Percentiles rank a stretch among this genome's conserved stretches.
These are phyloP conservation scores for Sminthopsis crassicaudata DNA, from an alignment of 2,113 vertebrate genomes.

Conservation along the genomic window DNA sequence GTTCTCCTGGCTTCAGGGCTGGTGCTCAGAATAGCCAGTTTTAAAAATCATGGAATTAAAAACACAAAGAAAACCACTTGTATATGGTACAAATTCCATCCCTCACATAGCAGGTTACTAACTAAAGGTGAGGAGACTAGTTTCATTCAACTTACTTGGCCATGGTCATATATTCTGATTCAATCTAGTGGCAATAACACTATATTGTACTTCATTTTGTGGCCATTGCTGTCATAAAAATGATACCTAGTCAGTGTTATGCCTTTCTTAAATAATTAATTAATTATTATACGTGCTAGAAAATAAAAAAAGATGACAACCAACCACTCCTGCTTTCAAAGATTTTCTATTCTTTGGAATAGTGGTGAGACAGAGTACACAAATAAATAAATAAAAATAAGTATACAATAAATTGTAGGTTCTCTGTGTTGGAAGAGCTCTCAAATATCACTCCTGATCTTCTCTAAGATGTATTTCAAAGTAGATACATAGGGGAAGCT, in stretches of 20 bases:
- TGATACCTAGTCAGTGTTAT: neutral
- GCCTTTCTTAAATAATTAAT: neutral
- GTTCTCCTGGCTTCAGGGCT: too few relatives aligned
- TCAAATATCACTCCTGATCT: neutral
- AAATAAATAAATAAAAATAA: neutral
- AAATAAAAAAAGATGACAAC: neutral
- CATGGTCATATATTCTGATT: neutral
- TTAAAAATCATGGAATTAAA: too few relatives aligned
- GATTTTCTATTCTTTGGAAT: neutral
- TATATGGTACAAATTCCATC: too few relatives aligned
- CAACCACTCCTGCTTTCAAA: neutral
- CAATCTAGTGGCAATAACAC: neutral
- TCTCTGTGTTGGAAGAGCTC: neutral
- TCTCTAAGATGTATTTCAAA: neutral
- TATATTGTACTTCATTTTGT: neutral
- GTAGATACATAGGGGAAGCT: too few relatives aligned
- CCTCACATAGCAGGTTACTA: neutral
- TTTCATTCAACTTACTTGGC: neutral
- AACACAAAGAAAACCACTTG: too few relatives aligned
- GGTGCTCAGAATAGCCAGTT: too few relatives aligned
- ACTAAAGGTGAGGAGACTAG: neutral
- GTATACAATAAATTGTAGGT: neutral
- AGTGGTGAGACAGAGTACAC: neutral
- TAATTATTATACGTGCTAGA: neutral
- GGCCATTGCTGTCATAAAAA: neutral